Base-by-base conservation (phyloP, 2,888 invertebrate species). In the Liposcelis brunnea region DNA sequence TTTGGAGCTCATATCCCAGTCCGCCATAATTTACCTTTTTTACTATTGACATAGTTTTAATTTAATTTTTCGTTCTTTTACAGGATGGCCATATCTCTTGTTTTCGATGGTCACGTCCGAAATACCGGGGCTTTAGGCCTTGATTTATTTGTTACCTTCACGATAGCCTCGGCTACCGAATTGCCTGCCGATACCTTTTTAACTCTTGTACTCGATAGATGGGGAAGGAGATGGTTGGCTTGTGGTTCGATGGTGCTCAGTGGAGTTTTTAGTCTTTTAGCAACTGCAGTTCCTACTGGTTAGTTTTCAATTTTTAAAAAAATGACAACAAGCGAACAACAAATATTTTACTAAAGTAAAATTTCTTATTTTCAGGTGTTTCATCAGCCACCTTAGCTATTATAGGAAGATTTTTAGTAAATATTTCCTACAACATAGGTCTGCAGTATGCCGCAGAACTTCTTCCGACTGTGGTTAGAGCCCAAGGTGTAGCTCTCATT, bases 341-440 rank as follows among this genome's bases (percentile, higher is more conserved):
- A n/a, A n/a, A n/a, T n/a, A 42, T 19, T 21, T 44, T 47, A 18
- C 31, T 5, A 43, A 52, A 47, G 36, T 48, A 46, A 38, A 33
- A 37, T 31, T 11, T 31, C 5, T 31, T 12, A 37, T 47, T 55
- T 55, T 2, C 60, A 80, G 80, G 80, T 33, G 71, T 78, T 1
- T 76, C 77, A 4, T 77, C 82, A 32, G 85, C 85, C 0, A 69
- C 78, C 0, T 62, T 86, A 44, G 87, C 87, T 6, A 84, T 90
- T 49, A 66, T 80, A 49, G 87, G 87, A 2, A 67, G 89, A 14
- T 86, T 89, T 53, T 80, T 83, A 50, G 81, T 89, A 10, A 89
- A 87, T 60, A 85, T 87, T 43, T 82, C 87, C 0, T 89, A 89
- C 63, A 89, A 87, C 61, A 87, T 89, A 50, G 86, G 87, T 0